Evolutionary conservation across 2,113 vertebrate genomes (phyloP), one percentile per base, ranked within the genome.

Genomic region (Mormyrus iriodes): DNA sequence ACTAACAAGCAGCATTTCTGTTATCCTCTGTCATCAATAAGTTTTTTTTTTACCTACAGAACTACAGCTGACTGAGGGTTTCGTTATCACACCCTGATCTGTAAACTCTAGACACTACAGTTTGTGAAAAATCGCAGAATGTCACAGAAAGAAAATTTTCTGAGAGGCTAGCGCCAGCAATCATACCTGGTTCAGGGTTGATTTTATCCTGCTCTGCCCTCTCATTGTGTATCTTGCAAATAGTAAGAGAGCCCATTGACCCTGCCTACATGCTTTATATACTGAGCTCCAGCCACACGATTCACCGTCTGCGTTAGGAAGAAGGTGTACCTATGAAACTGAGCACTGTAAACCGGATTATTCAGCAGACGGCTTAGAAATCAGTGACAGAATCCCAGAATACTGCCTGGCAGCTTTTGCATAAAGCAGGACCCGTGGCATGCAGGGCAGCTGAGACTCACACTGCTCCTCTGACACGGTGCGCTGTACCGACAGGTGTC

Each of bases 401-500:
- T 6, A 35, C 31, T 35, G 31, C 6, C 3, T 17, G 69, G 12
- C 31, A 4, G 13, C 19, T 55, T 24, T 24, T 7, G 53, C 53
- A 58, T 19, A 58, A 58, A 6, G 10, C 27, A 35, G 12, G 69
- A 39, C 2, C 31, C 13, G 4, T 15, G 3, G 69, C 21, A 19
- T 48, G 17, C 19, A 48, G 79, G 17, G 39, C 31, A 3, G 46
- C 31, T 5, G 31, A 46, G 5, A 92, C 95, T 95, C 88, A 96
- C 96, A 95, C 88, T 95, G 94, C 89, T 96, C 94, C 90, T 96
- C 95, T 0, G 95, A 94, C 9, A 91, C 92, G 6, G 94, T 96
- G 89, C 94, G 93, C 88, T 95, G 94, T 0, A 91, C 92, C 0
- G 88, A 87, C 10, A 92, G 91, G 0, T 92, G 94, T 61, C 92